Conservation (phyloP, 2,888 invertebrate species). For the Exephanes ischioxanthus region DNA sequence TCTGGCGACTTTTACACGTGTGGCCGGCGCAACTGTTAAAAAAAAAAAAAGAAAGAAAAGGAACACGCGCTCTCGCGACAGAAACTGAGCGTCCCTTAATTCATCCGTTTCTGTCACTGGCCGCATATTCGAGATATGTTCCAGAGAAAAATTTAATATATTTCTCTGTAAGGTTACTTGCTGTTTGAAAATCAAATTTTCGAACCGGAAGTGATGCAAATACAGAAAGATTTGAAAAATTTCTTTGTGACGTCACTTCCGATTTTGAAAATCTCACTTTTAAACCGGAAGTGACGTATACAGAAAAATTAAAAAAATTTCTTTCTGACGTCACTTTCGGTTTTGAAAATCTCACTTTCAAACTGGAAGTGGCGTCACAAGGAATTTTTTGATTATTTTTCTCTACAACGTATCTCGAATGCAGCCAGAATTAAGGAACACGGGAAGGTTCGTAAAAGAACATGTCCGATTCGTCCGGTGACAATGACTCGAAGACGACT, state of each 20-base stretch:
- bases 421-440: not conserved
- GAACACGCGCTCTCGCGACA: conserved; percentile 49
- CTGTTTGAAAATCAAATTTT: not conserved
- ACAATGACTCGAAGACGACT: not conserved
- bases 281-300: too few species aligned
- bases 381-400: not conserved
- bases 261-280: too few species aligned
- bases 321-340: too few species aligned
- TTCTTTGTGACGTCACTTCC: too few species aligned
- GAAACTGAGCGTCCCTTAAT: not conserved
- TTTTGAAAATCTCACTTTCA: too few species aligned
- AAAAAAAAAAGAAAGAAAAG: conserved; percentile 1
- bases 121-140: not conserved
- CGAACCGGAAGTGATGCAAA: too few species aligned
- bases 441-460: not conserved
- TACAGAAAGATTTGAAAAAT: too few species aligned
- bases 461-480: too few species aligned
- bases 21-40: conserved; percentile 59
- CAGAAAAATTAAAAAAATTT: too few species aligned
- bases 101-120: not conserved
- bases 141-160: too few species aligned
- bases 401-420: too few species aligned
- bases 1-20: conserved; percentile 76
- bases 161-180: not conserved
- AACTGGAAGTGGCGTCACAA: not conserved